Evolutionary conservation across 2,113 vertebrate species (phyloP).

Genomic region (Cichladusa arquata): DNA sequence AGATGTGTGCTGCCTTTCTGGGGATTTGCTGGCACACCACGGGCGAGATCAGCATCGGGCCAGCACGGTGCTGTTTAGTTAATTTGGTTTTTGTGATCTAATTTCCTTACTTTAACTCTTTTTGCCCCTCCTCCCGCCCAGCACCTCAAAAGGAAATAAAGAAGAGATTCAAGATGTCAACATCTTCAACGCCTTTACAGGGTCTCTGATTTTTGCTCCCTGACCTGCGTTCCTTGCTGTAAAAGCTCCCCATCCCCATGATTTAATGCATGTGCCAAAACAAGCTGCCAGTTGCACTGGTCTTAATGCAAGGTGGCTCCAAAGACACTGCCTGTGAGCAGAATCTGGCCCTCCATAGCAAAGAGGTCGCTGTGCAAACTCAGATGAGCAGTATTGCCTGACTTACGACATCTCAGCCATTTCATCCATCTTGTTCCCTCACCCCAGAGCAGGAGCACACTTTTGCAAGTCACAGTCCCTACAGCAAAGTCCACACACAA

Average conservation of each 20-base stretch:
- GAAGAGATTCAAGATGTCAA: background rate
- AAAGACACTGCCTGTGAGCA: background rate
- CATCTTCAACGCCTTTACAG: background rate
- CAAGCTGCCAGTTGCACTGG: background rate
- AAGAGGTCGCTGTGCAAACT: background rate
- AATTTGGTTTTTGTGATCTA: slow-evolving; percentile 14
- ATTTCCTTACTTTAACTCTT: slow-evolving; percentile 38
- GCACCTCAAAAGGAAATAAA: background rate
- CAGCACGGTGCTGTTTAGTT: background rate
- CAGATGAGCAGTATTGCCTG: background rate
- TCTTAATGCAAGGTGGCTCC: background rate
- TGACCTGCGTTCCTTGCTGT: background rate
- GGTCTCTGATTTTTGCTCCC: background rate
- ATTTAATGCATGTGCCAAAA: background rate
- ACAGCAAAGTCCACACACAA: rapidly evolving
- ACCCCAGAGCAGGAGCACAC: background rate
- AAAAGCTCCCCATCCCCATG: background rate
- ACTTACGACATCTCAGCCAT: background rate
- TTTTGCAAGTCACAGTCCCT: background rate
- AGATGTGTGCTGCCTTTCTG: background rate
- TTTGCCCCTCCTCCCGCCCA: background rate
- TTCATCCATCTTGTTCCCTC: background rate
- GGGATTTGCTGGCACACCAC: background rate
- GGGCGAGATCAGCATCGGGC: background rate
- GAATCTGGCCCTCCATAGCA: background rate